A percentile compares a stretch with the other conserved stretches of the same genome.
phyloP scores from a whole-genome alignment of 2,113 vertebrate species.

The Pachypanchax playfairii region DNA sequence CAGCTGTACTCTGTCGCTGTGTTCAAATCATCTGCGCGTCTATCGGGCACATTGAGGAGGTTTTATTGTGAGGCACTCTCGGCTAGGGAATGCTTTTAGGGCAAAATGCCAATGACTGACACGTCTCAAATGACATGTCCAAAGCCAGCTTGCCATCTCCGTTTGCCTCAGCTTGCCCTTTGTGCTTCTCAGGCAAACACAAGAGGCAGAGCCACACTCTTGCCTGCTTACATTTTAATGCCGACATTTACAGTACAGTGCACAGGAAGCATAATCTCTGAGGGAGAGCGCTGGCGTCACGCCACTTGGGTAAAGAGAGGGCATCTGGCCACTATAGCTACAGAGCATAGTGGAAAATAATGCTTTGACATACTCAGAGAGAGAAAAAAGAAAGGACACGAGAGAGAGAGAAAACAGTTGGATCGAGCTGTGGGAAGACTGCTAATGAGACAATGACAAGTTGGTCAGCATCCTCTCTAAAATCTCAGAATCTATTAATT shows the following conservation, averaged over 20 bases:
- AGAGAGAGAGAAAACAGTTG: slow-evolving; percentile 14
- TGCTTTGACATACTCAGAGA: slow-evolving; percentile 11
- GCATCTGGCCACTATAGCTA: slow-evolving; percentile 51
- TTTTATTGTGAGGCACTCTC: slow-evolving; percentile 30
- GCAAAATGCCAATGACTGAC: slow-evolving; percentile 53
- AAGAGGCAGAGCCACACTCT: slow-evolving; percentile 23
- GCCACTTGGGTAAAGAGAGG: slow-evolving; percentile 34
- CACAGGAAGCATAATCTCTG: slow-evolving; percentile 31
- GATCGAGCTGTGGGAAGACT: slow-evolving; percentile 13
- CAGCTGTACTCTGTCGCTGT: slow-evolving; percentile 36
- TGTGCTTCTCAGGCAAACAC: slow-evolving; percentile 40
- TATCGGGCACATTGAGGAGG: slow-evolving; percentile 12
- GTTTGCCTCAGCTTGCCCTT: slow-evolving; percentile 57
- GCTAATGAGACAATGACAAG: slow-evolving; percentile 15
- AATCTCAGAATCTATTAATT: slow-evolving; percentile 1
- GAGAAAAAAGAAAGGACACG: slow-evolving; percentile 3
- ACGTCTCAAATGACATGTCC: slow-evolving; percentile 64
- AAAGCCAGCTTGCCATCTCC: slow-evolving; percentile 37
- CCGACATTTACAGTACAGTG: slow-evolving; percentile 56
- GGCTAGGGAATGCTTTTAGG: slow-evolving; percentile 46
- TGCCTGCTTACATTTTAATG: slow-evolving; percentile 51
- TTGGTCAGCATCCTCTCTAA: slow-evolving; percentile 16
- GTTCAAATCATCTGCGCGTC: slow-evolving; percentile 39
- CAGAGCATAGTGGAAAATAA: slow-evolving; percentile 26
- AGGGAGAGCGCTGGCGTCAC: slow-evolving; percentile 29